Conservation (phyloP, 1,140 invertebrate species). For the Gonioctena quinquepunctata region DNA sequence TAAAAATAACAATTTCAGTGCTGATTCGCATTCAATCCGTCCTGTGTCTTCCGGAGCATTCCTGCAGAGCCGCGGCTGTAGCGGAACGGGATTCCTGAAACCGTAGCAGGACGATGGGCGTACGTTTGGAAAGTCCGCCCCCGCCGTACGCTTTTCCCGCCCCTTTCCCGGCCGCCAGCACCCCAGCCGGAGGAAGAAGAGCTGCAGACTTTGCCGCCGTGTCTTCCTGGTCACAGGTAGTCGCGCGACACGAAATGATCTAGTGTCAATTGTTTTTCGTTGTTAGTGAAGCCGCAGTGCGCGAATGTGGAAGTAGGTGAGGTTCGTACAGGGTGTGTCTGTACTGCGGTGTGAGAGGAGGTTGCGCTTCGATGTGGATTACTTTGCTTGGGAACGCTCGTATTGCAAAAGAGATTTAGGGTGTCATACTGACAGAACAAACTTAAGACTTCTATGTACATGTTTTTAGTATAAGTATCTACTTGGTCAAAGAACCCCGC, state of each 20-base stretch:
- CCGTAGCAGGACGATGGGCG: slow-evolving; percentile 23
- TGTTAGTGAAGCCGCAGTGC: neutral
- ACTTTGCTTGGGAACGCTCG: too few relatives aligned
- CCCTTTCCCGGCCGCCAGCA: slow-evolving; percentile 22
- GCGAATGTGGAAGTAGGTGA: neutral
- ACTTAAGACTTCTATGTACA: too few relatives aligned
- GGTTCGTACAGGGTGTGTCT: neutral
- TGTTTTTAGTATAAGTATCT: too few relatives aligned
- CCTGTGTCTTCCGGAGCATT: slow-evolving; percentile 7
- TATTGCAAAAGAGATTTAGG: too few relatives aligned
- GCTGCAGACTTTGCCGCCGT: slow-evolving; percentile 19
- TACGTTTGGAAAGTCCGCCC: slow-evolving; percentile 23
- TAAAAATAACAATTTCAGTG: slow-evolving; percentile 29
- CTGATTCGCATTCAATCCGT: slow-evolving; percentile 26
- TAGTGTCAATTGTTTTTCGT: neutral
- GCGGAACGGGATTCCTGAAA: slow-evolving; percentile 28
- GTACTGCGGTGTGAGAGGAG: too few relatives aligned
- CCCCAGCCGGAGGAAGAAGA: slow-evolving; percentile 3
- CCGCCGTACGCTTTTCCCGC: slow-evolving; percentile 6
- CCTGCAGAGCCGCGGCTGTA: slow-evolving; percentile 15
- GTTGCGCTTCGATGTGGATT: too few relatives aligned
- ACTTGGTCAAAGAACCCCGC: too few relatives aligned
- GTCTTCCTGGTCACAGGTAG: neutral
- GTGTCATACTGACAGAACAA: too few relatives aligned
- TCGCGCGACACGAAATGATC: neutral